phyloP scores from a whole-genome alignment of 2,113 vertebrate genomes.

The Bambusicola thoracicus region DNA sequence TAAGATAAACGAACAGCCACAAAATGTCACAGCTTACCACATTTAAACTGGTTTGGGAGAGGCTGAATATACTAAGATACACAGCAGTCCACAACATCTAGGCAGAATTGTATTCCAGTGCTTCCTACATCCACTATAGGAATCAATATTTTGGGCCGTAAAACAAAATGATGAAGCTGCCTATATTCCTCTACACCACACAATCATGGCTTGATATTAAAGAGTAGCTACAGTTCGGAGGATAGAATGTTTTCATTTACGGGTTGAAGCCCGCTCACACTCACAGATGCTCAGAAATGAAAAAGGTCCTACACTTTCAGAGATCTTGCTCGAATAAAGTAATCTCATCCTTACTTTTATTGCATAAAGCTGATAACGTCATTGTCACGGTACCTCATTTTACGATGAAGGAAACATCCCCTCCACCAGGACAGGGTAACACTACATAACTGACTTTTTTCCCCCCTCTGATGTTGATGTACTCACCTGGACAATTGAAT shows the following conservation, averaged over 20 bases:
- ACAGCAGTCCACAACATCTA: neutral
- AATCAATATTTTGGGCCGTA: neutral
- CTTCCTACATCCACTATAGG: neutral
- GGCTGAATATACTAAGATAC: neutral
- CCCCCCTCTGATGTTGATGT: neutral
- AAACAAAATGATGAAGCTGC: neutral
- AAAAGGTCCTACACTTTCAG: neutral
- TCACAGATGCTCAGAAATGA: neutral
- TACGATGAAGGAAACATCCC: neutral
- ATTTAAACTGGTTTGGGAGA: neutral
- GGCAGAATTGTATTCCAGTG: neutral
- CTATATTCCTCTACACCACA: neutral
- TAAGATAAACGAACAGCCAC: neutral
- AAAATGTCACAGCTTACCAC: neutral
- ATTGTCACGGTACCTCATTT: neutral
- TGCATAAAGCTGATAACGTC: neutral
- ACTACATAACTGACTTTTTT: neutral
- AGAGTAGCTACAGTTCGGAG: neutral
- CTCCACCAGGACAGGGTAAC: neutral
- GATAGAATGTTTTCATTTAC: neutral
- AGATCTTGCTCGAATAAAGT: neutral
- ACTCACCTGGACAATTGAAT: constrained; percentile 88
- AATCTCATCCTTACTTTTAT: neutral
- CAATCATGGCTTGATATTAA: neutral
- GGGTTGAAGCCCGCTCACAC: neutral